Evolutionary conservation across 2,113 vertebrate species (phyloP), one percentile per base, ranked within the genome.

Genomic region (Sitta europaea): DNA sequence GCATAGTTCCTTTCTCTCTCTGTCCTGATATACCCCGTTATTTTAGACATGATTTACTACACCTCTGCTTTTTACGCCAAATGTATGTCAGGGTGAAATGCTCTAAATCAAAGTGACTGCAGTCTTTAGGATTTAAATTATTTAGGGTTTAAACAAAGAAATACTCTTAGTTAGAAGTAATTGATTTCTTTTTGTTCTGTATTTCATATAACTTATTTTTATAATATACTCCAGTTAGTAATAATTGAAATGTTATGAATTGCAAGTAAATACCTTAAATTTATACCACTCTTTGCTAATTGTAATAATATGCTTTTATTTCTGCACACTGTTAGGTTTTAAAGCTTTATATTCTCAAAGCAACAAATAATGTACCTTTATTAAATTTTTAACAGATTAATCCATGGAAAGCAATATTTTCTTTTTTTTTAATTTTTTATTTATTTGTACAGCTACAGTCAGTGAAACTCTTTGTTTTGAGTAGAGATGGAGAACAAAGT

Each of bases 231-330:
- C 21, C 6, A 36, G 38, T 61, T 76, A 90, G 42, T 92, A 76
- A 68, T 90, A 95, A 96, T n/a, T 81, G 61, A 77, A 91, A 29
- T 57, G 42, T 83, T 92, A 48, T 67, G 68, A 84, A 58, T 86
- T 94, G 43, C 88, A 81, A 40, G 33, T 84, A 88, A 86, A 80
- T 76, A 78, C 38, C n/a, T 74, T 71, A 51, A 59, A 84, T 86
- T 80, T 84, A 67, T 75, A 84, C 31, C 12, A n/a, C 16, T 84
- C 27, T 35, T 72, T 74, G 24, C 36, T 74, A 63, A 55, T 84
- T 47, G 45, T 48, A 67, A 51, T 58, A 55, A 67, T 63, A 70
- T 21, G 43, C 31, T 81, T 70, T 89, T 91, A 71, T 72, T 24
- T 96, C 22, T 89, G 59, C 31, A 12, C 11, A 21, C 17, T 93